Evolutionary conservation across 1,140 invertebrate genomes (phyloP), one percentile per base, ranked within the genome.

Genomic region (Sitophilus oryzae): DNA sequence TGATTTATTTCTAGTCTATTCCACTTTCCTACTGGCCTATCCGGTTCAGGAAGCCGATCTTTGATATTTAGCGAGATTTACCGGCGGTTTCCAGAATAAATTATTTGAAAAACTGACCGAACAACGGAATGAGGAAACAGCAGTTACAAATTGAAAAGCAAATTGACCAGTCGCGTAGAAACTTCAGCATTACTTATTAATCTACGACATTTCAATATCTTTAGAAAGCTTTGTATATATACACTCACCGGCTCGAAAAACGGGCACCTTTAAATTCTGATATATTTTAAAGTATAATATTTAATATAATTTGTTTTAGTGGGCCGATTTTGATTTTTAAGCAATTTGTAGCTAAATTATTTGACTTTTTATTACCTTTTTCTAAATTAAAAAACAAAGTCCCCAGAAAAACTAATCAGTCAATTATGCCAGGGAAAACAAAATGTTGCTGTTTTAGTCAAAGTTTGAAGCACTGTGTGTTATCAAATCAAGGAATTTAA

Each of bases 1-100:
- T 69, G 67, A 69, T 69, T 69, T 69, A 69, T 69, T 56, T 66
- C 67, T 69, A 58, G 64, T 69, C 67, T 59, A 53, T 49, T 69
- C 63, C 67, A 69, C 67, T 68, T 66, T 65, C 61, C 46, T 59
- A 57, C 58, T 55, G 64, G 64, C 66, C 65, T 65, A 67, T 69
- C 67, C 65, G 60, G 53, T 64, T 67, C 44, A 59, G 60, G 58
- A 60, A 59, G 63, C 63, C 64, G 64, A 65, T 67, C 61, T 64
- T 60, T 63, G 65, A 69, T 69, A 69, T 66, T 69, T 69, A 69
- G 61, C 61, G 55, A 62, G 67, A 69, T 67, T 66, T 67, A 69
- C 55, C 60, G 54, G 59, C 52, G 61, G 64, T 43, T 53, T 35
- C 44, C 36, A 40, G 63, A 64, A 66, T 66, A 66, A 66, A 65